phyloP scores from a whole-genome alignment of 1,140 invertebrate species.

The Daktulosphaira vitifoliae region DNA sequence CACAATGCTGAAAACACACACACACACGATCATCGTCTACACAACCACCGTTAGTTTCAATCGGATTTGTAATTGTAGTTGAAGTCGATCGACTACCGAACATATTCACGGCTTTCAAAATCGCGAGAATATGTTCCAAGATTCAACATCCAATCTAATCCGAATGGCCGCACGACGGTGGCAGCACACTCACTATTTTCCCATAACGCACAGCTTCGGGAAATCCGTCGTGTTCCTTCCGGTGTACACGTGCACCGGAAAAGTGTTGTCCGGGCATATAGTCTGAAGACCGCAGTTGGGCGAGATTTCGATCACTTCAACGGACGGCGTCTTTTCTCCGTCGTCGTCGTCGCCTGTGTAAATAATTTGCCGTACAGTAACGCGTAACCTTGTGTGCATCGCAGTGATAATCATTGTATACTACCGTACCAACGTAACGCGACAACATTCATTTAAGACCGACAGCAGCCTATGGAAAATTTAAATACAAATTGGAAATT shows the following conservation, averaged over 20 bases:
- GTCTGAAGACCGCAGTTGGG: conserved; percentile 46
- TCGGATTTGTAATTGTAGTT: too few species aligned
- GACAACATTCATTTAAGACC: too few species aligned
- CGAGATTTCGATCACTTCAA: conserved; percentile 40
- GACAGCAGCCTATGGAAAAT: too few species aligned
- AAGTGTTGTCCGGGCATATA: conserved; percentile 42
- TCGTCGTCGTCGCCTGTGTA: conserved; percentile 12
- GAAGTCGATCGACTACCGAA: too few species aligned
- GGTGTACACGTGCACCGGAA: conserved; percentile 47
- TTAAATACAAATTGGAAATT: too few species aligned
- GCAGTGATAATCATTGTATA: too few species aligned
- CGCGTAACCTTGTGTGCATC: neutral
- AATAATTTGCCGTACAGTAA: neutral
- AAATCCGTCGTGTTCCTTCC: conserved; percentile 45
- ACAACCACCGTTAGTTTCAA: too few species aligned
- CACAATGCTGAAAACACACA: neutral
- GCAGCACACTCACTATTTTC: conserved; percentile 46
- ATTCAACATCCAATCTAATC: too few species aligned
- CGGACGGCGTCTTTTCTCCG: conserved; percentile 4
- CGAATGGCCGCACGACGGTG: neutral
- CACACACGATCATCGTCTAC: too few species aligned
- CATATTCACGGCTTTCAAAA: too few species aligned
- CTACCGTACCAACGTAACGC: too few species aligned
- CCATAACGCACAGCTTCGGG: conserved; percentile 47
- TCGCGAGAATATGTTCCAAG: too few species aligned